These are phyloP conservation scores for Drosophila lowei DNA, from an alignment of 1,140 invertebrate species.

Conservation along the genomic window DNA sequence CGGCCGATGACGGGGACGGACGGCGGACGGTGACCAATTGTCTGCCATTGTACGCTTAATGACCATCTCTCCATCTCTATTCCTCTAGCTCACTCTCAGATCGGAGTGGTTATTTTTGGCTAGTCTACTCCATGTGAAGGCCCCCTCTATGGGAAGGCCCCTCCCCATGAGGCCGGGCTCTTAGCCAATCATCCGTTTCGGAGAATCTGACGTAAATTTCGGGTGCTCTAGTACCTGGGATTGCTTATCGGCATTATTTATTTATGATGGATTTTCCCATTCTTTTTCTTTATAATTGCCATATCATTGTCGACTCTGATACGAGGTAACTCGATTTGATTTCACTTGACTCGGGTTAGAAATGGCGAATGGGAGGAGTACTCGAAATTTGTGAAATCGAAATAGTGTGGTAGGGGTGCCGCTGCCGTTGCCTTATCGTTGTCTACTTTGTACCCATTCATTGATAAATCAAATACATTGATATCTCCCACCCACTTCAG, in stretches of 20 bases:
- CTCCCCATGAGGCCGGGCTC: neutral
- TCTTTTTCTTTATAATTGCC: slow-evolving; percentile 35
- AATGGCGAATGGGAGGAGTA: slow-evolving; percentile 18
- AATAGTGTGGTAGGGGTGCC: neutral
- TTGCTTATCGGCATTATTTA: slow-evolving; percentile 42
- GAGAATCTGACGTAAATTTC: slow-evolving; percentile 19
- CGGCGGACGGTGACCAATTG: slow-evolving; percentile 49
- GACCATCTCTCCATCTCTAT: slow-evolving; percentile 42
- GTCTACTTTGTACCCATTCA: slow-evolving; percentile 61
- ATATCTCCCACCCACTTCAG: slow-evolving; percentile 25
- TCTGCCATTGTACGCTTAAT: slow-evolving; percentile 51
- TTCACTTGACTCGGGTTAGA: slow-evolving; percentile 32
- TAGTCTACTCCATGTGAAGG: slow-evolving; percentile 27
- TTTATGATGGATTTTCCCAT: slow-evolving; percentile 58
- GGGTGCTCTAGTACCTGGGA: slow-evolving; percentile 9
- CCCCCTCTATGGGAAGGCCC: slow-evolving; percentile 11
- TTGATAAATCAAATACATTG: slow-evolving; percentile 56
- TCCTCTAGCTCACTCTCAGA: slow-evolving; percentile 20
- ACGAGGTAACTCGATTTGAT: slow-evolving; percentile 53
- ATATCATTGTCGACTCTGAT: slow-evolving; percentile 47
- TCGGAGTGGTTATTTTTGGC: slow-evolving; percentile 55
- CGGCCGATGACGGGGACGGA: slow-evolving; percentile 26
- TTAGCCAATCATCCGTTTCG: neutral
- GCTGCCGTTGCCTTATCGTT: slow-evolving; percentile 42
- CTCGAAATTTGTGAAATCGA: slow-evolving; percentile 30